These are phyloP conservation scores for Hypothenemus hampei DNA, from an alignment of 1,140 invertebrate genomes.

Conservation along the genomic window DNA sequence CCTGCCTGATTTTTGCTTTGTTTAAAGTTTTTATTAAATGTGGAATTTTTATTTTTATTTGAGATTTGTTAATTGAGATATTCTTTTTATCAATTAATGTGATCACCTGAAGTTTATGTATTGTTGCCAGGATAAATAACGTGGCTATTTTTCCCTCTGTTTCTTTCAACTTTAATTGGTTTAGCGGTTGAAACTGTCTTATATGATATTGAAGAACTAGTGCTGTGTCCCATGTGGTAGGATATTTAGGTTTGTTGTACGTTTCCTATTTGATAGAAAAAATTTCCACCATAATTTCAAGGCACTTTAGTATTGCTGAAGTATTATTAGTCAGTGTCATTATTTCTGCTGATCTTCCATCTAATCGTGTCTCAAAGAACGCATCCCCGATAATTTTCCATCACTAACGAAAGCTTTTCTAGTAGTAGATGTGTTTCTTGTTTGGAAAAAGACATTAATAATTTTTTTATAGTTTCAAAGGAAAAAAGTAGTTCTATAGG, in stretches of 20 bases:
- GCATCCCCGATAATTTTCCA: slow-evolving; percentile 15
- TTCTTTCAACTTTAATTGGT: background rate
- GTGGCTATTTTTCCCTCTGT: background rate
- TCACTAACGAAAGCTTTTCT: slow-evolving; percentile 11
- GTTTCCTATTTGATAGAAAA: background rate
- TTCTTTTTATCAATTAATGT: background rate
- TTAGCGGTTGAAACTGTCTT: slow-evolving; percentile 1
- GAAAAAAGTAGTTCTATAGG: background rate
- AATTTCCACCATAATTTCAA: slow-evolving; percentile 3
- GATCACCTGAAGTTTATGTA: slow-evolving; percentile 8
- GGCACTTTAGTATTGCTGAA: background rate
- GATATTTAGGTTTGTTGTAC: background rate
- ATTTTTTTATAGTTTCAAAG: slow-evolving; percentile 13
- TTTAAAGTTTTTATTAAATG: background rate
- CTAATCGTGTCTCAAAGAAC: background rate
- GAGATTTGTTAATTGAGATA: background rate
- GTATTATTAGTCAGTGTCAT: background rate
- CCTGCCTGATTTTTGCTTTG: background rate
- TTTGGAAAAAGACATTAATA: slow-evolving; percentile 14
- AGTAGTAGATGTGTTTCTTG: slow-evolving; percentile 2
- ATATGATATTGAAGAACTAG: slow-evolving; percentile 3
- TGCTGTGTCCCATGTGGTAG: slow-evolving; percentile 1
- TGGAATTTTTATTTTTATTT: background rate
- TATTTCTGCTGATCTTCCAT: background rate
- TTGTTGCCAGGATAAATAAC: slow-evolving; percentile 4